These are phyloP conservation scores for Desoria tigrina DNA, from an alignment of 2,888 invertebrate species.

Conservation along the genomic window DNA sequence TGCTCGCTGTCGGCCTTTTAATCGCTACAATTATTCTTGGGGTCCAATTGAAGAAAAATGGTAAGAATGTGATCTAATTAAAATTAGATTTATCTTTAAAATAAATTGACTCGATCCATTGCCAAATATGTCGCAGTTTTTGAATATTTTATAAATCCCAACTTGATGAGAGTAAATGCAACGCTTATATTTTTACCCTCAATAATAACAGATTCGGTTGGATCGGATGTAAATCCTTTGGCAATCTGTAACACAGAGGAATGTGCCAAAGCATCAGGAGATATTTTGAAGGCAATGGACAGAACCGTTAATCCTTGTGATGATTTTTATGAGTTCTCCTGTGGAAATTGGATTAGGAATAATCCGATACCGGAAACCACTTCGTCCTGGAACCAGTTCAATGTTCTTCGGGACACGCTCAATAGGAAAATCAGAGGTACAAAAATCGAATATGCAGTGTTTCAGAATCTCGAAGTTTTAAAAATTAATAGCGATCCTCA, in stretches of 20 bases:
- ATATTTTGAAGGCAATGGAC: slow-evolving; percentile 56
- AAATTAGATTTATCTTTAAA: no score
- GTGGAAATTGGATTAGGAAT: slow-evolving; percentile 59
- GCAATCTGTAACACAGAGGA: slow-evolving; percentile 38
- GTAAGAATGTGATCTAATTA: no score
- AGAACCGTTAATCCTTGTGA: slow-evolving; percentile 58
- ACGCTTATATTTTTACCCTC: no score
- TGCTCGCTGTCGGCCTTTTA: slow-evolving; percentile 32
- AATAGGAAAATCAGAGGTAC: slow-evolving; percentile 63
- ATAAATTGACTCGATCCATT: no score
- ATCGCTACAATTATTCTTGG: slow-evolving; percentile 35
- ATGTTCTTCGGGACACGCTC: slow-evolving; percentile 64
- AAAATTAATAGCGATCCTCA: no score
- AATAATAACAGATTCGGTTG: no score
- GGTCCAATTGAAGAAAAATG: slow-evolving; percentile 33
- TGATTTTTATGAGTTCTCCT: slow-evolving; percentile 60
- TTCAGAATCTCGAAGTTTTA: no score
- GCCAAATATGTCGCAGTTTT: no score
- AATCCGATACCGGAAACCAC: slow-evolving; percentile 57
- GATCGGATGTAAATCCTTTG: no score
- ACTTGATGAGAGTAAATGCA: no score
- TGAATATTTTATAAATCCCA: no score
- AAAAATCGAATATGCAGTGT: background rate
- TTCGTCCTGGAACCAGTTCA: slow-evolving; percentile 64
- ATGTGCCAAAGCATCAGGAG: slow-evolving; percentile 52